A percentile compares a stretch with the other conserved stretches of the same genome.
These are phyloP conservation scores for Platanista minor DNA, from an alignment of 2,113 vertebrate genomes.

Conservation along the genomic window DNA sequence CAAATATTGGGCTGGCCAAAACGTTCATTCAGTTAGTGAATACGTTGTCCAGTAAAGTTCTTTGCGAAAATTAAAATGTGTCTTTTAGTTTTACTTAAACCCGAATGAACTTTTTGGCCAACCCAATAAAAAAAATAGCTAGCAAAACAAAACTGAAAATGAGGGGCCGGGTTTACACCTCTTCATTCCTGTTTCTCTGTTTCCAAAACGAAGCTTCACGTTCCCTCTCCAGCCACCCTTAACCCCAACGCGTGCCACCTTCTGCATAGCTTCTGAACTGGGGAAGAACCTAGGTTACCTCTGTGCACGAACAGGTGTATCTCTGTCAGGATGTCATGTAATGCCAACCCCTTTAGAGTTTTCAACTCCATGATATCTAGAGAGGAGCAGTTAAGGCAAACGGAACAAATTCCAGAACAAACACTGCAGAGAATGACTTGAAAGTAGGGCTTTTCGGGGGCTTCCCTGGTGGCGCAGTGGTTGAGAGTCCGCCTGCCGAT, in stretches of 20 bases:
- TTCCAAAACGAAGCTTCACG: neutral
- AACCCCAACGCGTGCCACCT: neutral
- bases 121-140: neutral
- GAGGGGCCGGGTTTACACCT: neutral
- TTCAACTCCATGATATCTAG: constrained; percentile 93
- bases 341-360: constrained; percentile 93
- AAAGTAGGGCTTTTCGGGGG: neutral
- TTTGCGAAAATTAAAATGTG: too few relatives aligned
- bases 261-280: fast-evolving
- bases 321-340: constrained; percentile 96
- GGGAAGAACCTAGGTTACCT: constrained; percentile 78
- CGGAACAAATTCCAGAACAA: neutral
- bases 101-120: too few relatives aligned
- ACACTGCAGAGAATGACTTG: neutral
- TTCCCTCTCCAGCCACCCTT: neutral
- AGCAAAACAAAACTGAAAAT: neutral
- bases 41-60: too few relatives aligned
- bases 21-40: too few relatives aligned
- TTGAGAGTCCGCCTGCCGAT: too few relatives aligned
- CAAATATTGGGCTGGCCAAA: too few relatives aligned
- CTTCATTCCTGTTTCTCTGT: neutral
- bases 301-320: constrained; percentile 94
- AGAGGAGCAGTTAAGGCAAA: constrained; percentile 64
- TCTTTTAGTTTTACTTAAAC: too few relatives aligned
- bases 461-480: too few relatives aligned